Evolutionary conservation across 2,797 vertebrate species (phyloP).

Genomic region (Syngnathus rostellatus): DNA sequence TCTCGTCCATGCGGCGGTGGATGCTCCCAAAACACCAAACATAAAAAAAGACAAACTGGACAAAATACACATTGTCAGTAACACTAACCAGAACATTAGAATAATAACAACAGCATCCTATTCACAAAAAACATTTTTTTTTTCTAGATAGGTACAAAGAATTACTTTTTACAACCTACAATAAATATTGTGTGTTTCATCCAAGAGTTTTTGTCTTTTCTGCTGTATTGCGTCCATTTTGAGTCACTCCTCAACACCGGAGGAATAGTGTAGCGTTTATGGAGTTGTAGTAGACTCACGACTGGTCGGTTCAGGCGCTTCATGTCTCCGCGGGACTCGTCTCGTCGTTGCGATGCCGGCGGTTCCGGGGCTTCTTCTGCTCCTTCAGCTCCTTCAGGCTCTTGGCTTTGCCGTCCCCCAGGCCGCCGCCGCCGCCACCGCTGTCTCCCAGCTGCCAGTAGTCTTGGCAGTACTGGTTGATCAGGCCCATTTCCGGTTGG

Average conservation of each 20-base stretch:
- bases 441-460: constrained; percentile 86
- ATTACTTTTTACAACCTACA: constrained; percentile 86
- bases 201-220: constrained; percentile 17
- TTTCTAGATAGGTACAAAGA: constrained; percentile 73
- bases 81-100: constrained; percentile 50
- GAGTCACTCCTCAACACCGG: constrained; percentile 46
- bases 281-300: constrained; percentile 28
- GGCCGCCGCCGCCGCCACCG: constrained; percentile 41
- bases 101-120: constrained; percentile 57
- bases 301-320: constrained; percentile 47
- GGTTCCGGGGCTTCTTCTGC: constrained; percentile 92
- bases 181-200: constrained; percentile 82
- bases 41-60: constrained; percentile 62
- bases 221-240: constrained; percentile 12
- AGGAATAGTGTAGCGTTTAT: constrained; percentile 36
- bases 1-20: constrained; percentile 28
- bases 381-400: constrained; percentile 85
- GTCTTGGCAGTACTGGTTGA: constrained; percentile 98
- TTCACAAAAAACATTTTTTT: constrained; percentile 68
- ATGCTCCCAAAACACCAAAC: constrained; percentile 60
- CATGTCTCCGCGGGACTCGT: constrained; percentile 79
- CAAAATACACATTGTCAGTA: constrained; percentile 50
- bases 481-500: constrained; percentile 95
- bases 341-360: constrained; percentile 83
- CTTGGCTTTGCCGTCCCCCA: constrained; percentile 72